Evolutionary conservation across 2,888 invertebrate species (phyloP), one percentile per base, ranked within the genome.

Genomic region (Phengaris alcon): DNA sequence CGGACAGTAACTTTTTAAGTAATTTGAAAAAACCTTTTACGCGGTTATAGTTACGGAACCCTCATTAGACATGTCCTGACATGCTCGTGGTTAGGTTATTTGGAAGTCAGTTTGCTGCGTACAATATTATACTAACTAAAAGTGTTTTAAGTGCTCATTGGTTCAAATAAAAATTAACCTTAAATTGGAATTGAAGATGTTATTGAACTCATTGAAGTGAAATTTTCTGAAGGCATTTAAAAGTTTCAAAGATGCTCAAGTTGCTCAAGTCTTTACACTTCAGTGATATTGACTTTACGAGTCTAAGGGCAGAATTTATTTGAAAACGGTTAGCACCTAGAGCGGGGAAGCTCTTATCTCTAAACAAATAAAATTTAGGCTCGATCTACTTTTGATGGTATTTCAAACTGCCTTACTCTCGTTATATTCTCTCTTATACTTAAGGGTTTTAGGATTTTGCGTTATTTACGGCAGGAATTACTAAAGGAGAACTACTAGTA

Each of bases 211-310:
- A 64, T 44, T 64, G 64, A 13, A 64, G 64, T 22, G 35, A 64
- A 64, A 44, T 64, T 59, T 59, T 69, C 46, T 48, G 69, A 48
- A 48, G 69, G 48, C 48, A 69, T 69, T 69, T 69, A n/a, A 48
- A 69, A 69, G 69, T 69, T 69, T 48, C 46, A 69, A 69, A 48
- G 48, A 48, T 48, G 46, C 48, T 69, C 48, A 69, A 69, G 48
- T 69, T 64, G 64, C 59, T 68, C 68, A 69, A 69, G 69, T 69
- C 48, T 48, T 69, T 48, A 69, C 69, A 69, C 69, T 69, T 69
- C n/a, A 69, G 69, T 48, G 48, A 69, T 69, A 8, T 64, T 64
- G 46, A 69, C 69, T 69, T 69, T 69, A 69, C 46, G 69, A 48
- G 46, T 69, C 69, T 69, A 64, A 64, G 64, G 59, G 59, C 22